Conservation (phyloP, 1,140 invertebrate species). For the Hycleus cichorii region DNA sequence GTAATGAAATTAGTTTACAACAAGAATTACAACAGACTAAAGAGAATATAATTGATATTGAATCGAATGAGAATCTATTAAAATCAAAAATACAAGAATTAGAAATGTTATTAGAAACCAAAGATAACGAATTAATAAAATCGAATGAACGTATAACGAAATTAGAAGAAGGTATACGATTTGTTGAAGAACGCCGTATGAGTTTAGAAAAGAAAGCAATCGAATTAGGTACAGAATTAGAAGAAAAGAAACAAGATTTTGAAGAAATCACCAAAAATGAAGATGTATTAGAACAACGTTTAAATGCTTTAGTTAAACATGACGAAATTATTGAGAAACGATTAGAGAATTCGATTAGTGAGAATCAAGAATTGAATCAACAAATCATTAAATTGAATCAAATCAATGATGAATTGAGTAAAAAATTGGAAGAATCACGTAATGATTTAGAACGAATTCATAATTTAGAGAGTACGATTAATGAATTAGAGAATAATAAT, state of each 20-base stretch:
- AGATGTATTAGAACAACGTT: slow-evolving; percentile 46
- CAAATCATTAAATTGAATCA: slow-evolving; percentile 41
- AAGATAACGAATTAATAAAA: slow-evolving; percentile 58
- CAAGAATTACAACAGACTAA: slow-evolving; percentile 20
- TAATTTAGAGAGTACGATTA: slow-evolving; percentile 9
- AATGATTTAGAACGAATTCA: slow-evolving; percentile 26
- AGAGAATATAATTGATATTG: background rate
- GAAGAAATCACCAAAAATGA: slow-evolving; percentile 48
- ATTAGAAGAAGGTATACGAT: slow-evolving; percentile 51
- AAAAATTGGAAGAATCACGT: slow-evolving; percentile 46
- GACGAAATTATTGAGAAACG: slow-evolving; percentile 51
- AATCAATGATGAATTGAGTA: slow-evolving; percentile 39
- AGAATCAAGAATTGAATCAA: slow-evolving; percentile 50
- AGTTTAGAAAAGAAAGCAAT: slow-evolving; percentile 49
- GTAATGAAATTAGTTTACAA: slow-evolving; percentile 24
- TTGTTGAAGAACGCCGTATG: slow-evolving; percentile 47
- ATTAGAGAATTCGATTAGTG: slow-evolving; percentile 45
- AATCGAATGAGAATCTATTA: background rate
- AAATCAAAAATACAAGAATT: slow-evolving; percentile 63
- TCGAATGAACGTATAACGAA: slow-evolving; percentile 51
- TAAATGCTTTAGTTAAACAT: slow-evolving; percentile 47
- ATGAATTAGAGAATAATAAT: slow-evolving; percentile 28
- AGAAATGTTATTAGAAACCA: slow-evolving; percentile 62
- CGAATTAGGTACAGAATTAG: slow-evolving; percentile 47
- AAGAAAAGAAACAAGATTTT: slow-evolving; percentile 46